phyloP scores from a whole-genome alignment of 2,888 invertebrate genomes.

The Psylliodes chrysocephalus region DNA sequence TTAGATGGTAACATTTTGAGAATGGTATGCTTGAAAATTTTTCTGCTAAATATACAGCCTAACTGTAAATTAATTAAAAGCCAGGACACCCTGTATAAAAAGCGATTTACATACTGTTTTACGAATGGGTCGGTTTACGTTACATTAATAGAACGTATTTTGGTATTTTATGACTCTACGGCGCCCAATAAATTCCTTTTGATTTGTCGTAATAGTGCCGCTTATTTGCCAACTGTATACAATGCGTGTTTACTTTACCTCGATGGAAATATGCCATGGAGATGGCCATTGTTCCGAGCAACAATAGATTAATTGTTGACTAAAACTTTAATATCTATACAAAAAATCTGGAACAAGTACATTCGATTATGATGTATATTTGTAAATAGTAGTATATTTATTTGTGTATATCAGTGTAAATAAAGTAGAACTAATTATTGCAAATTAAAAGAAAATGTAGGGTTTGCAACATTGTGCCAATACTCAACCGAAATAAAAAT shows the following conservation, averaged over 20 bases:
- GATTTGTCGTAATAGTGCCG: constrained; percentile 12
- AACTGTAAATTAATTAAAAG: no score
- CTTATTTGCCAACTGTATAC: constrained; percentile 16
- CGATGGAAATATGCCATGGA: constrained; percentile 16
- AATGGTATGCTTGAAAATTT: no score
- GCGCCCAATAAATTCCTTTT: constrained; percentile 16
- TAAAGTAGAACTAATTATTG: no score
- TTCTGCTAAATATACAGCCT: no score
- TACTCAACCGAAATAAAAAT: no score
- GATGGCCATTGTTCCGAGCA: constrained; percentile 4
- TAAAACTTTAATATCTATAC: not conserved
- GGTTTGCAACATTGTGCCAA: no score
- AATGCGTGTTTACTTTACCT: constrained; percentile 17
- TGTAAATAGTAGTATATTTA: no score
- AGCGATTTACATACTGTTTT: constrained; percentile 12
- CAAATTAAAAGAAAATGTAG: no score
- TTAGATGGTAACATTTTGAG: no score
- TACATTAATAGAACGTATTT: constrained; percentile 22
- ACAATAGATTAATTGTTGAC: constrained; percentile 6
- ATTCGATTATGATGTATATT: no score
- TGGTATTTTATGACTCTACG: constrained; percentile 20
- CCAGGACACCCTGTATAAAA: constrained; percentile 11
- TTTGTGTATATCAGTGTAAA: no score
- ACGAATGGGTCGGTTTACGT: constrained; percentile 15
- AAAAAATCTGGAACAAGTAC: not conserved